These are phyloP conservation scores for Dicaeum eximium DNA, from an alignment of 2,113 vertebrate genomes.

Conservation along the genomic window DNA sequence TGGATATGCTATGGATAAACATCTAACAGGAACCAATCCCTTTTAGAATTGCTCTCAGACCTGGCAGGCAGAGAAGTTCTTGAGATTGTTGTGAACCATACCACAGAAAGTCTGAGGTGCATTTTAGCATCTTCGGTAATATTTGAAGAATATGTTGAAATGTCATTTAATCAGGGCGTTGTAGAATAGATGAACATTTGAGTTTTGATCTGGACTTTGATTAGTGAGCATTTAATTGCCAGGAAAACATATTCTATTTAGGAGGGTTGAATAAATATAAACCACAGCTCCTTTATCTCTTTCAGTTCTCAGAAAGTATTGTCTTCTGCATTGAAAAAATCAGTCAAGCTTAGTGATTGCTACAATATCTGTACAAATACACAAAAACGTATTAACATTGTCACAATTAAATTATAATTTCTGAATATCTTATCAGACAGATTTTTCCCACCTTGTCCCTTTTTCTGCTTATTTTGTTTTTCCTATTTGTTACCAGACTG, in stretches of 20 bases:
- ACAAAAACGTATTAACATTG: background rate
- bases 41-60: constrained; percentile 23
- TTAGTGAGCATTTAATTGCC: background rate
- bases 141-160: background rate
- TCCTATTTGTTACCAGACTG: background rate
- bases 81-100: background rate
- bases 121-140: background rate
- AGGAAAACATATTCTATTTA: background rate
- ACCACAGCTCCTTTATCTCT: background rate
- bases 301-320: background rate
- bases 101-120: background rate
- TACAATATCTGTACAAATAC: background rate
- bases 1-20: constrained; percentile 4
- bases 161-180: background rate
- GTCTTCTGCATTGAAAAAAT: background rate
- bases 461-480: background rate
- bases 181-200: background rate
- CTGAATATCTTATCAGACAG: background rate
- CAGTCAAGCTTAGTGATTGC: background rate
- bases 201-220: background rate
- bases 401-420: background rate
- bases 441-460: background rate
- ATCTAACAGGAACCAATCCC: constrained; percentile 40
- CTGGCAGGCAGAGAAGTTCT: background rate
- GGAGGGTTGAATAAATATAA: background rate